Evolutionary conservation across 2,113 vertebrate species (phyloP), one percentile per base, ranked within the genome.

Genomic region (Rhadina sibilatrix): DNA sequence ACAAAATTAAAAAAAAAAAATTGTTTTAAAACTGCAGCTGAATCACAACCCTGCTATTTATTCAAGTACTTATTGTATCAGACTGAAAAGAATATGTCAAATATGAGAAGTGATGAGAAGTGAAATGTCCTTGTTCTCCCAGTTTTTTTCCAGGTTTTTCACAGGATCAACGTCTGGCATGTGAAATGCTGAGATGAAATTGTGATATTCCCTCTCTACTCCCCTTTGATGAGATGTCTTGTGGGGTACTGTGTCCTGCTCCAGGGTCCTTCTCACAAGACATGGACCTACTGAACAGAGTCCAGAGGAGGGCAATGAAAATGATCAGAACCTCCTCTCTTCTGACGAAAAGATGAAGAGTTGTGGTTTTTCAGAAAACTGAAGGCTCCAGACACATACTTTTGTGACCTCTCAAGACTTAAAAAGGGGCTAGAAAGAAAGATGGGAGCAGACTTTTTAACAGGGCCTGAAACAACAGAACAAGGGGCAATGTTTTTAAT

Each of bases 151-250:
- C 23, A 24, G 31, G 6, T 68, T 56, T 72, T 10, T 60, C 25
- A 46, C 4, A 33, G 18, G 18, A 23, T 33, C 31, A 31, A 4
- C 46, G 64, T 88, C 37, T 31, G n/a, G 3, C 33, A 23, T 47
- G 9, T 37, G 21, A 75, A 90, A 40, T 22, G 46, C 14, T 38
- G 49, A 84, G 7, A 63, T 33, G 12, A 68, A 81, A 63, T 75
- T 57, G 0, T 50, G 13, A 19, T 60, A 46, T 21, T 70, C 5
- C 5, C 10, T 6, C 15, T 75, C 15, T 53, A 8, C 25, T 60
- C 13, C 1, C 2, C 20, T 24, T 27, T 21, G 14, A 27, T 57
- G 15, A 40, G 14, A 46, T 0, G 0, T 23, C 1, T 0, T 7
- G 11, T 35, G 25, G 7, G 46, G 18, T 9, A 8, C 3, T 50